Evolutionary conservation across 2,888 invertebrate genomes (phyloP).

Genomic region (Ophraella communa): DNA sequence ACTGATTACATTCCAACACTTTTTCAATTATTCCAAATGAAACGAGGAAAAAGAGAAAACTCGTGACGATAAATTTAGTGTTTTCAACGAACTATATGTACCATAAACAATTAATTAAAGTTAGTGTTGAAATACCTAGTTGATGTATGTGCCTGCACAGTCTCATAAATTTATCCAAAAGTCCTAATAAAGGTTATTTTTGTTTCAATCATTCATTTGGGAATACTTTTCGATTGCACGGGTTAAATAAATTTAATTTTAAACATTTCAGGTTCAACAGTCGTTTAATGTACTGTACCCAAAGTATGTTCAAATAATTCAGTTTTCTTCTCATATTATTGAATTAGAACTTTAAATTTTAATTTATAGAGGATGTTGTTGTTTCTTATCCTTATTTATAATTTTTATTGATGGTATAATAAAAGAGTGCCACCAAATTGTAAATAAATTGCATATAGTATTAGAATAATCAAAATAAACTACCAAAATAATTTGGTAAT

Average conservation of each 20-base stretch:
- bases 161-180: conserved; percentile 44
- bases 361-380: too few relatives aligned
- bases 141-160: conserved; percentile 39
- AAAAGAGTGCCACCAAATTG: too few relatives aligned
- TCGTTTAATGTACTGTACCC: too few relatives aligned
- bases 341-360: too few relatives aligned
- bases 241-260: conserved; percentile 9
- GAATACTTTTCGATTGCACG: conserved; percentile 7
- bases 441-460: too few relatives aligned
- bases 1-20: conserved; percentile 18
- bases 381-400: too few relatives aligned
- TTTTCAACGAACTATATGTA: conserved; percentile 46
- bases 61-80: conserved; percentile 38
- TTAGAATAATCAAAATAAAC: too few relatives aligned
- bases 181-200: conserved; percentile 45
- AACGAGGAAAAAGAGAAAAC: conserved; percentile 22
- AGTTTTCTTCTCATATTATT: too few relatives aligned
- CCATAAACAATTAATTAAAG: conserved; percentile 47
- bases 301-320: too few relatives aligned
- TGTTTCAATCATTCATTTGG: conserved; percentile 40
- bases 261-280: too few relatives aligned
- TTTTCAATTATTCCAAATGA: conserved; percentile 28
- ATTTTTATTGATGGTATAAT: too few relatives aligned
- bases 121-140: conserved; percentile 45
- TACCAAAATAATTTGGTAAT: too few relatives aligned